A percentile compares a stretch with the other conserved stretches of the same genome.
Evolutionary conservation across 2,113 vertebrate genomes (phyloP).

Genomic region (Ceyx margarethae): DNA sequence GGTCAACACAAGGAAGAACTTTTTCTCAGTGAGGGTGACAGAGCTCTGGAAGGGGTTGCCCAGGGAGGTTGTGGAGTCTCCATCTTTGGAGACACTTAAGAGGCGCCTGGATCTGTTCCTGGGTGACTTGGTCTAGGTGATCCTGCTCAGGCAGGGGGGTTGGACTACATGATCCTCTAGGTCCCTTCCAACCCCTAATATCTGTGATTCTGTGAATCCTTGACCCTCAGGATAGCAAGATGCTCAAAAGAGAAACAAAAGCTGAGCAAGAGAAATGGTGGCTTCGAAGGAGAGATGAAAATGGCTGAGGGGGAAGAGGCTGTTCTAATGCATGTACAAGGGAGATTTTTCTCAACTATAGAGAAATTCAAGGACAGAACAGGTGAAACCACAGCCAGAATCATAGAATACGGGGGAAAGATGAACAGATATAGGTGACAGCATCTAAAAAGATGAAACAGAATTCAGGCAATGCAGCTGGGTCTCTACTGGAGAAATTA

Average conservation of each 20-base stretch:
- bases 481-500: not conserved
- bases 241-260: not conserved
- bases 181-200: too few species aligned
- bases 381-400: not conserved
- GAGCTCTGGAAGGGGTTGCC: too few species aligned
- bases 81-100: too few species aligned
- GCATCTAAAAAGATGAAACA: not conserved
- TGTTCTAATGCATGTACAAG: fast-evolving
- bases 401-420: not conserved
- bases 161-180: too few species aligned
- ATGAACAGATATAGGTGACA: not conserved
- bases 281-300: not conserved
- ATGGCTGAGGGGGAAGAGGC: not conserved
- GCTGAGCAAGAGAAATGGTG: not conserved
- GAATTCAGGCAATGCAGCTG: not conserved
- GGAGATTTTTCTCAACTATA: not conserved
- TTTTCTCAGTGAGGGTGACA: too few species aligned
- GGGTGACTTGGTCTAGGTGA: too few species aligned
- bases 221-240: not conserved
- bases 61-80: too few species aligned
- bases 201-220: not conserved
- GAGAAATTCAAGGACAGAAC: not conserved
- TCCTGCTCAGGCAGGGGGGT: too few species aligned
- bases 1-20: too few species aligned
- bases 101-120: too few species aligned